These are phyloP conservation scores for Limnephilus auricula DNA, from an alignment of 2,888 invertebrate species.

Conservation along the genomic window DNA sequence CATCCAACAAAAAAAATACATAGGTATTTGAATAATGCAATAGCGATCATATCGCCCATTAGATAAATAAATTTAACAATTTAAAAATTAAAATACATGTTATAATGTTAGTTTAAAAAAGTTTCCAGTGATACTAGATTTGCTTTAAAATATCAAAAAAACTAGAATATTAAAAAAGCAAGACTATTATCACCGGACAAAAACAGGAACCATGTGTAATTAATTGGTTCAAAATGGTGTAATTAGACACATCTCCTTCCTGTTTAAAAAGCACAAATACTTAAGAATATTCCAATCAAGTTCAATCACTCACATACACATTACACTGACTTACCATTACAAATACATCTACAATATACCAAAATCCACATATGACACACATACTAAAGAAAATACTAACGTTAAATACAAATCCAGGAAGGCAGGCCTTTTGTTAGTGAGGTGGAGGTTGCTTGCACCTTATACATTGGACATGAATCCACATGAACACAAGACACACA, in stretches of 20 bases:
- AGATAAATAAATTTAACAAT: constrained; percentile 47
- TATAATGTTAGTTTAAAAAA: constrained; percentile 48
- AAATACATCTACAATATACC: constrained; percentile 59
- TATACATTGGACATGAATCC: neutral
- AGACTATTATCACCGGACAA: constrained; percentile 51
- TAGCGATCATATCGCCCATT: constrained; percentile 54
- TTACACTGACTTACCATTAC: constrained; percentile 56
- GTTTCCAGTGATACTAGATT: constrained; percentile 55
- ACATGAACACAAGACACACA: too few species aligned
- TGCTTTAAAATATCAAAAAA: constrained; percentile 55
- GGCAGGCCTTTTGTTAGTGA: constrained; percentile 36
- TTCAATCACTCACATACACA: constrained; percentile 52
- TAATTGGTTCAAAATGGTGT: constrained; percentile 32
- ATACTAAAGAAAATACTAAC: constrained; percentile 66
- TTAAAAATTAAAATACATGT: constrained; percentile 48
- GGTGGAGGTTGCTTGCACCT: constrained; percentile 36
- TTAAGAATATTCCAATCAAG: constrained; percentile 64
- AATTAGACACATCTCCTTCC: constrained; percentile 1
- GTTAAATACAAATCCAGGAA: constrained; percentile 65
- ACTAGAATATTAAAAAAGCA: constrained; percentile 52
- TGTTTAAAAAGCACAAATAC: constrained; percentile 48
- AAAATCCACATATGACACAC: constrained; percentile 66
- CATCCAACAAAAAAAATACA: constrained; percentile 48
- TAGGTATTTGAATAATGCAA: constrained; percentile 40
- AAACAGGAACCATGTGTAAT: constrained; percentile 27